phyloP scores from a whole-genome alignment of 2,113 vertebrate genomes.

The Nannospalax galili region DNA sequence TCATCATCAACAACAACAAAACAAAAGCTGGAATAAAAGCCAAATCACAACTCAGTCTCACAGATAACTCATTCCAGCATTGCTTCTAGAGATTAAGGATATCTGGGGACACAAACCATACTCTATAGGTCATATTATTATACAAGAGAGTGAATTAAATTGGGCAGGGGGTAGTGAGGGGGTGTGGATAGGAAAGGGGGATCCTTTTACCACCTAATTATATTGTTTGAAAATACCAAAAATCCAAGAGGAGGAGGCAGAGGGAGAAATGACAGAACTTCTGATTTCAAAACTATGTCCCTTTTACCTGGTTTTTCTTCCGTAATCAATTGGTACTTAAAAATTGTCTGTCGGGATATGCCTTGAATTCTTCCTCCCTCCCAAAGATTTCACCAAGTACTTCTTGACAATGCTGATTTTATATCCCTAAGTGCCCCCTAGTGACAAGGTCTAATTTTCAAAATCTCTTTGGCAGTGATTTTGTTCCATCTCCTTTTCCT shows the following conservation, averaged over 20 bases:
- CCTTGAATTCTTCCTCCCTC: background rate
- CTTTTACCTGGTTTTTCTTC: background rate
- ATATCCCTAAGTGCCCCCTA: conserved; percentile 87
- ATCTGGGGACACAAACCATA: no score
- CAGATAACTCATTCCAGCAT: background rate
- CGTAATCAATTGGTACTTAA: background rate
- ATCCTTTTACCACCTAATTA: no score
- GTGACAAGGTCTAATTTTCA: conserved; percentile 82
- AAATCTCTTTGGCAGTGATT: conserved; percentile 64
- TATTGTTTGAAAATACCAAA: no score
- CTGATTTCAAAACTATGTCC: background rate
- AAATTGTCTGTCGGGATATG: background rate
- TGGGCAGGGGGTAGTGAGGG: no score
- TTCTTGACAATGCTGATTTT: conserved; percentile 73
- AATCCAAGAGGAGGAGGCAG: background rate
- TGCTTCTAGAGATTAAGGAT: background rate
- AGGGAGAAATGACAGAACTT: background rate
- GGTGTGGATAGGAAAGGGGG: no score
- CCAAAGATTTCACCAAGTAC: conserved; percentile 38
- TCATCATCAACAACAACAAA: background rate
- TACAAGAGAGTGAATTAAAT: no score
- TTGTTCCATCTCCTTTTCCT: conserved; percentile 46
- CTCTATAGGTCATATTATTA: no score
- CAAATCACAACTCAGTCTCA: background rate
- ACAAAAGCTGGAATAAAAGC: background rate